Conservation (phyloP, 2,888 invertebrate species). For the Himalopsyche anomala region DNA sequence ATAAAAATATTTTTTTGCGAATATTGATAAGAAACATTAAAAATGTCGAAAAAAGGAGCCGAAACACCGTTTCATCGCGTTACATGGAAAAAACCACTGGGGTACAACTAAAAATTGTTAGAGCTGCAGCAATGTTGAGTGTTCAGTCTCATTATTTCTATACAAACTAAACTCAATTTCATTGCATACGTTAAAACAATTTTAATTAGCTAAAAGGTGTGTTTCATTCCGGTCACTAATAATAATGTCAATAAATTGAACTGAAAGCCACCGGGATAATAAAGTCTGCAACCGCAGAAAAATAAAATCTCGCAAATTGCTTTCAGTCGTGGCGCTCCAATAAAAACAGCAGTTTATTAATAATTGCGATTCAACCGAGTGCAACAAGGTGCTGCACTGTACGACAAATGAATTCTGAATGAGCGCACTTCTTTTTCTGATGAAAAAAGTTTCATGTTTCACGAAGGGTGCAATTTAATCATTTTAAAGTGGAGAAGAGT, state of each 20-base stretch:
- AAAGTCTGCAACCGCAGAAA: neutral
- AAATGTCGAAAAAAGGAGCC: too few relatives aligned
- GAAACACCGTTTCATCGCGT: too few relatives aligned
- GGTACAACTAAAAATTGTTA: too few relatives aligned
- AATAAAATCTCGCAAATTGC: conserved; percentile 19
- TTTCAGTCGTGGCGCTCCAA: conserved; percentile 2
- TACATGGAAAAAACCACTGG: too few relatives aligned
- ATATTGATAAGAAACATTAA: too few relatives aligned
- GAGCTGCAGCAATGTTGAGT: too few relatives aligned
- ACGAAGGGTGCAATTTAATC: conserved; percentile 7
- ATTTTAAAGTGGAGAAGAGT: neutral
- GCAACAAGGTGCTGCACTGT: neutral
- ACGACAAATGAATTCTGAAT: conserved; percentile 30
- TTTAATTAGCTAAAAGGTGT: neutral
- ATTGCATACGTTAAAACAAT: too few relatives aligned
- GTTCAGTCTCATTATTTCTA: too few relatives aligned
- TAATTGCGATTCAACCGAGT: conserved; percentile 10
- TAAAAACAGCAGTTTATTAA: conserved; percentile 40
- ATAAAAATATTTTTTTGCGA: too few relatives aligned
- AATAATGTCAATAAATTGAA: neutral
- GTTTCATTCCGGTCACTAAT: neutral
- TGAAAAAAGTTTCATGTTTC: neutral
- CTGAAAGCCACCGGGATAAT: neutral
- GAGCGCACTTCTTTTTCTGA: neutral
- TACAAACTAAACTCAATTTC: too few relatives aligned